Percentiles rank a stretch among this genome's conserved stretches.
Conservation (phyloP, 2,113 vertebrate genomes). For the Kryptolebias marmoratus region DNA sequence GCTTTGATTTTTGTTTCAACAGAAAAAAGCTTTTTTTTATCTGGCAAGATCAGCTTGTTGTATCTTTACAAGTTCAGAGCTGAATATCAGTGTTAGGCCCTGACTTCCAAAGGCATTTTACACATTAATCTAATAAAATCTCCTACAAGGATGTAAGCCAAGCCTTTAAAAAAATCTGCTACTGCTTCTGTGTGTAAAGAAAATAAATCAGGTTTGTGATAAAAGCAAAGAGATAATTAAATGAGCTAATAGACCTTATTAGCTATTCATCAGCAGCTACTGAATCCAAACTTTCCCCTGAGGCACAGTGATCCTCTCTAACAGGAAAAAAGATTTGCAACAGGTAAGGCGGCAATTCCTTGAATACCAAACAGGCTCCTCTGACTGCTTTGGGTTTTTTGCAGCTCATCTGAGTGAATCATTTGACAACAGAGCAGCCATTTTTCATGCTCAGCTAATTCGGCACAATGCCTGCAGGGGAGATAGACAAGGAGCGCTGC, state of each 20-base stretch:
- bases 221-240: conserved; percentile 63
- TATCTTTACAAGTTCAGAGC: conserved; percentile 5
- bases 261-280: conserved; percentile 56
- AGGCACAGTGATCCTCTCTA: conserved; percentile 36
- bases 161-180: conserved; percentile 26
- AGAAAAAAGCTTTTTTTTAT: conserved; percentile 19
- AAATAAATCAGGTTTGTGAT: conserved; percentile 52
- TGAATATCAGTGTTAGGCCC: conserved; percentile 24
- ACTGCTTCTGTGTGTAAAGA: conserved; percentile 19
- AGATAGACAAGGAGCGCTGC: conserved; percentile 33
- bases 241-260: conserved; percentile 64
- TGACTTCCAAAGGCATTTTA: conserved; percentile 21
- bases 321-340: conserved; percentile 47
- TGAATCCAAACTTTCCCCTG: conserved; percentile 43
- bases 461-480: conserved; percentile 43
- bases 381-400: background rate
- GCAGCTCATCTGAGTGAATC: conserved; percentile 52
- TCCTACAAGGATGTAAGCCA: conserved; percentile 6
- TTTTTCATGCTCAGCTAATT: conserved; percentile 58
- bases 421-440: conserved; percentile 57
- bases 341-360: conserved; percentile 28
- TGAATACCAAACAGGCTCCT: conserved; percentile 61
- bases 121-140: conserved; percentile 37
- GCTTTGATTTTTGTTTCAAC: conserved; percentile 41
- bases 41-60: conserved; percentile 26